phyloP scores from a whole-genome alignment of 64 coral and sea anemone genomes.

The Montipora cactus region DNA sequence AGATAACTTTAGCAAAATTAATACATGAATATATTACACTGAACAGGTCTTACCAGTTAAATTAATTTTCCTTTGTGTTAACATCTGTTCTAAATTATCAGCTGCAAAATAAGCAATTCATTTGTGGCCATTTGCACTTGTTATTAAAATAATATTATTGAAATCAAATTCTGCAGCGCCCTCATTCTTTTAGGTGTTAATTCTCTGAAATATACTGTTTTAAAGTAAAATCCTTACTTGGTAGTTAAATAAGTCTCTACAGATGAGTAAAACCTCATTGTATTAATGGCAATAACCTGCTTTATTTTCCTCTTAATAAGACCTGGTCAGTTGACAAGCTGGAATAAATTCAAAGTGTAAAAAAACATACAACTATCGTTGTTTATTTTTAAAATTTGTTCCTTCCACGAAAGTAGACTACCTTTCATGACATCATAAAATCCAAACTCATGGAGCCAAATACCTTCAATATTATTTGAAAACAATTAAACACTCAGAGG shows the following conservation, averaged over 20 bases:
- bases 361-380: not conserved
- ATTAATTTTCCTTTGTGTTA: no score
- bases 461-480: not conserved
- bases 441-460: no score
- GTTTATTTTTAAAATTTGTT: not conserved
- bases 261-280: constrained; percentile 19
- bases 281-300: not conserved
- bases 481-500: not conserved
- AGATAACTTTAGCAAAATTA: not conserved
- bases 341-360: not conserved
- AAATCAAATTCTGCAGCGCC: no score
- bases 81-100: not conserved
- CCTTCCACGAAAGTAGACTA: not conserved
- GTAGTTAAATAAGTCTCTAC: not conserved
- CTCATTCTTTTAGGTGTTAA: no score
- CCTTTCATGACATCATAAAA: no score
- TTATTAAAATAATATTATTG: not conserved
- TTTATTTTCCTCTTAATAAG: no score
- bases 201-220: not conserved
- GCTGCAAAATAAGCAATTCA: no score
- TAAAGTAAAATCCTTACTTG: constrained; percentile 16
- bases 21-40: constrained; percentile 4
- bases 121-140: not conserved
- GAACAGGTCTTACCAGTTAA: not conserved
- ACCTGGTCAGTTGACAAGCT: not conserved